Conservation (phyloP, 2,797 vertebrate genomes). For the Presbytis comata region DNA sequence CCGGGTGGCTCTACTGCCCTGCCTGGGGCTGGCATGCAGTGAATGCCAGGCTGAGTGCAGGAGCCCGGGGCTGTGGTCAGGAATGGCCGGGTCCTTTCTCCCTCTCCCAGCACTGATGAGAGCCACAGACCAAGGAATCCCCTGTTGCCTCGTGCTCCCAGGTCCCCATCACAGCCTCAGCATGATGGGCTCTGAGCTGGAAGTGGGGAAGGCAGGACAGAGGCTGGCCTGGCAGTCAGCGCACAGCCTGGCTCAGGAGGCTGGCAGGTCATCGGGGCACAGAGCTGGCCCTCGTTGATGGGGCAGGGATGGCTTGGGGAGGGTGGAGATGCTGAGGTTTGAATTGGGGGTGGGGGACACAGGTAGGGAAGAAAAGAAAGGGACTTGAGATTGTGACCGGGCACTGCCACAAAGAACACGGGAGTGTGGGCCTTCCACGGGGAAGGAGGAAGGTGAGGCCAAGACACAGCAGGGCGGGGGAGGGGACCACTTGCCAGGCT, state of each 20-base stretch:
- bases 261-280: background rate
- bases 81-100: background rate
- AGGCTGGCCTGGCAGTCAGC: rapidly evolving
- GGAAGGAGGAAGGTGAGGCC: background rate
- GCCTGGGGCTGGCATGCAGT: rapidly evolving
- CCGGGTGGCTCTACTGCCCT: background rate
- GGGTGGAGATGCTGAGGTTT: background rate
- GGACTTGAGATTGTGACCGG: background rate
- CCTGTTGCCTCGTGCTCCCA: background rate
- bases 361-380: background rate
- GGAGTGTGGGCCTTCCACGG: background rate
- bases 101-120: background rate
- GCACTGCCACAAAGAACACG: background rate
- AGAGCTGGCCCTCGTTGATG: rapidly evolving
- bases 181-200: background rate
- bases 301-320: background rate
- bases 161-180: background rate
- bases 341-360: background rate
- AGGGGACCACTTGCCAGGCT: background rate
- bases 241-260: background rate
- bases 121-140: background rate
- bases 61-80: background rate
- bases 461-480: rapidly evolving
- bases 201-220: background rate
- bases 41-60: background rate